Evolutionary conservation across 2,797 vertebrate genomes (phyloP), one percentile per base, ranked within the genome.

Genomic region (Xyrichtys novacula): DNA sequence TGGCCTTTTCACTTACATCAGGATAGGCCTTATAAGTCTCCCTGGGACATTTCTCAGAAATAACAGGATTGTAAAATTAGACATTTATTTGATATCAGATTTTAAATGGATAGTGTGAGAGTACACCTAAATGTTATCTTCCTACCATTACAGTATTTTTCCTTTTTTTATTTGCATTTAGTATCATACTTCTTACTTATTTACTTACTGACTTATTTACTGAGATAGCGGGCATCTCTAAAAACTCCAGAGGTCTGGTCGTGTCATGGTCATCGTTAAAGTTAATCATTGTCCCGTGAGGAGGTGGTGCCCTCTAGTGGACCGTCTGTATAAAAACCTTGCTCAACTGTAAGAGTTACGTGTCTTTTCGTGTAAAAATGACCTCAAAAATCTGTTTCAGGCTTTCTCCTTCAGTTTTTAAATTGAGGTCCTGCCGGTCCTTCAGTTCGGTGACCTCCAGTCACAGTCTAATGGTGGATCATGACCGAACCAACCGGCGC

Each of bases 401-500:
- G 22, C 26, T 91, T n/a, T 1, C 14, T 0, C 36, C 26, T 5
- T 0, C 71, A 0, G 19, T 0, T 0, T 34, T 3, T 8, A 54
- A 29, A 1, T 0, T 69, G 0, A 62, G 7, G 10, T 5, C 4
- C 0, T 23, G 1, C 17, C 43, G 20, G 6, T 1, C 32, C 38
- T 65, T 62, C 52, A 19, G 60, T 1, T 2, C 54, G 0, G 9
- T 42, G 1, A 50, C 20, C 55, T 63, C 43, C 54, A 19, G 47
- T 11, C 1, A 63, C 47, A 5, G 34, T n/a, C 48, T 84, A 0
- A 59, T 10, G 42, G 91, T 94, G 72, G 34, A 88, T 47, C 93
- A 94, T 3, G 92, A 94, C 72, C 85, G 91, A 65, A 46, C 34
- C 15, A 87, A 83, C 19, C 82, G 11, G 34, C 81, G 87, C 23